A percentile compares a stretch with the other conserved stretches of the same genome.
Evolutionary conservation across 2,113 vertebrate genomes (phyloP).

Genomic region (Hippocampus zosterae): DNA sequence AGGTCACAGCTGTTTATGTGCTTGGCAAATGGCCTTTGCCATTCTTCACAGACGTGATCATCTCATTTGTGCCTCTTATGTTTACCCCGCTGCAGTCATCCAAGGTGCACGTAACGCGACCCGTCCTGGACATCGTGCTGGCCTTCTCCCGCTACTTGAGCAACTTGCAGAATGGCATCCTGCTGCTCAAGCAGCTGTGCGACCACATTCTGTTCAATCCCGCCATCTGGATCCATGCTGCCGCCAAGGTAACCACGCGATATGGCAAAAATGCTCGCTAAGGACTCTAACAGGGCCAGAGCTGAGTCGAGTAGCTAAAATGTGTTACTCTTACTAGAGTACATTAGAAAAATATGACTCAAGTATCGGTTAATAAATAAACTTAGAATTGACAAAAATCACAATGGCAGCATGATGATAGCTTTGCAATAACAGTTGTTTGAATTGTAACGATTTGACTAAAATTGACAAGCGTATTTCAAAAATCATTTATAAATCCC

Average conservation of each 20-base stretch:
- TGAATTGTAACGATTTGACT: too few relatives aligned
- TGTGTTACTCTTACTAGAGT: not conserved
- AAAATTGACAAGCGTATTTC: too few relatives aligned
- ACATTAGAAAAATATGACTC: not conserved
- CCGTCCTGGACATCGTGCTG: constrained; percentile 89
- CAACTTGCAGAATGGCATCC: constrained; percentile 87
- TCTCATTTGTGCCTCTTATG: not conserved
- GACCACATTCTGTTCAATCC: constrained; percentile 97
- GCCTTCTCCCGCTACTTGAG: constrained; percentile 94
- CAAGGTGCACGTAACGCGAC: constrained; percentile 87
- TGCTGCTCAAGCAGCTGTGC: constrained; percentile 93
- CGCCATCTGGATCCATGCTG: constrained; percentile 95
- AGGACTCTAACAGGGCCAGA: not conserved
- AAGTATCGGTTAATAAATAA: too few relatives aligned
- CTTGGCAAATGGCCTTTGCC: constrained; percentile 27
- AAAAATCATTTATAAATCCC: not conserved
- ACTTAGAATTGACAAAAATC: too few relatives aligned
- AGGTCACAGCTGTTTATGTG: constrained; percentile 47
- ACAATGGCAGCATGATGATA: too few relatives aligned
- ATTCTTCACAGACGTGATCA: constrained; percentile 2
- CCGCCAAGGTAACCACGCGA: constrained; percentile 80
- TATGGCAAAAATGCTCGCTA: not conserved
- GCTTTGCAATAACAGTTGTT: too few relatives aligned
- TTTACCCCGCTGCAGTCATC: constrained; percentile 78
- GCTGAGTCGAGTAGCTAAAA: not conserved